Percentiles rank a stretch among this genome's conserved stretches.
Evolutionary conservation across 2,113 vertebrate species (phyloP).

Genomic region (Tachysurus vachellii): DNA sequence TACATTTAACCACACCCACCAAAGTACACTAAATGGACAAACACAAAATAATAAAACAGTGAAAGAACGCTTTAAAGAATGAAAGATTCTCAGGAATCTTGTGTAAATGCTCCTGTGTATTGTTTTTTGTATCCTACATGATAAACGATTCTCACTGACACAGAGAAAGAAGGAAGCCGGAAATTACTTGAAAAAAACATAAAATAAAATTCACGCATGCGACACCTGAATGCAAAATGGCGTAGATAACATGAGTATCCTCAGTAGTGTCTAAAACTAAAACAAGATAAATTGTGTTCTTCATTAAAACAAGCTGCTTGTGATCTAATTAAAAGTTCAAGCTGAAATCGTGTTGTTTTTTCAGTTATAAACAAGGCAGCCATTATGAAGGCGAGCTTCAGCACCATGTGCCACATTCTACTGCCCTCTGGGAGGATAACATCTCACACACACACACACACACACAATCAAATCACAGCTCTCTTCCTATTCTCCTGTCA

Average conservation of each 20-base stretch:
- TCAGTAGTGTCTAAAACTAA: not conserved
- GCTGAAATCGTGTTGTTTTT: conserved; percentile 39
- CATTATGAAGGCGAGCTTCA: conserved; percentile 40
- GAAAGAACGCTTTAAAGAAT: not conserved
- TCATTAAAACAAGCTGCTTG: not conserved
- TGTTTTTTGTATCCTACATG: not conserved
- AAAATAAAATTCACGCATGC: no score
- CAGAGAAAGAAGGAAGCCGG: not conserved
- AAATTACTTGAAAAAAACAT: not conserved
- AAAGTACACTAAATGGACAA: not conserved
- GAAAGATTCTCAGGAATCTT: no score
- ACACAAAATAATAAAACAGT: not conserved
- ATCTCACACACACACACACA: not conserved
- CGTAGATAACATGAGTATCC: not conserved
- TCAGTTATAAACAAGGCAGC: conserved; percentile 27
- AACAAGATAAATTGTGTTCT: not conserved
- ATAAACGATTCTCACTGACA: not conserved
- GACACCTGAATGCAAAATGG: not conserved
- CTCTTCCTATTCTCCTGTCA: not conserved
- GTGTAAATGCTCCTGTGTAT: no score
- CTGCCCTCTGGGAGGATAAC: conserved; percentile 35
- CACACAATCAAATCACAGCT: not conserved
- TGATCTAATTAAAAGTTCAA: conserved; percentile 1
- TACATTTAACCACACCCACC: not conserved
- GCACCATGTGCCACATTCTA: conserved; percentile 47